Conservation (phyloP, 2,888 invertebrate species). For the Hemicrepidius hirtus region DNA sequence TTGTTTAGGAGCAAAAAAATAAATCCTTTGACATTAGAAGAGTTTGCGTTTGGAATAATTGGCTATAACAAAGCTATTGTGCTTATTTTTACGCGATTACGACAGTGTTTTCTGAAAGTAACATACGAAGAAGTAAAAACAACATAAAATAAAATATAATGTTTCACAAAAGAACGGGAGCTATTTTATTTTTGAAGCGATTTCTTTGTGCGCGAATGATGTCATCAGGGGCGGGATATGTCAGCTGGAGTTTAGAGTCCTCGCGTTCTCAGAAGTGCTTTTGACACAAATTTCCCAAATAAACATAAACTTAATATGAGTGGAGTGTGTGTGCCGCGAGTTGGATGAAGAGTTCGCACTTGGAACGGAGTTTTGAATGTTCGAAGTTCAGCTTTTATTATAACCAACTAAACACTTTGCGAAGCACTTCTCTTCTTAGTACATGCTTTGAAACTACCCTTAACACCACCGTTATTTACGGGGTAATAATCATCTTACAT, state of each 20-base stretch:
- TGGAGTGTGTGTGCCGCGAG: constrained; percentile 6
- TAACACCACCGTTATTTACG: constrained; percentile 2
- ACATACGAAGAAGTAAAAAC: background rate
- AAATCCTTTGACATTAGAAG: too few species aligned
- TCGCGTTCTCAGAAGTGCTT: constrained; percentile 9
- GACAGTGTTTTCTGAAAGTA: too few species aligned
- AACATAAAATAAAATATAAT: constrained; percentile 32
- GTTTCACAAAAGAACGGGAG: constrained; percentile 10
- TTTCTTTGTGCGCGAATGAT: constrained; percentile 16
- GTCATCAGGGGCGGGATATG: constrained; percentile 16
- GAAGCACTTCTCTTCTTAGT: constrained; percentile 9
- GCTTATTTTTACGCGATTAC: too few species aligned
- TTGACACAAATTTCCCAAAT: constrained; percentile 27
- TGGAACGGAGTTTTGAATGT: constrained; percentile 14
- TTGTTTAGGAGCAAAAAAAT: too few species aligned
- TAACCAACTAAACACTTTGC: constrained; percentile 14
- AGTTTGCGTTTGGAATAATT: too few species aligned
- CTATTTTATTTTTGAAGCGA: constrained; percentile 22
- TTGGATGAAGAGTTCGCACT: constrained; percentile 1
- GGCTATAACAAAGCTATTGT: too few species aligned
- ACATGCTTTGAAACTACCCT: background rate
- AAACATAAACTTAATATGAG: constrained; percentile 22
- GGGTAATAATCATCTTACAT: background rate
- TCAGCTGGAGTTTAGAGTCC: constrained; percentile 18
- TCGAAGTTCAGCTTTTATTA: constrained; percentile 18